Evolutionary conservation across 2,888 invertebrate genomes (phyloP), one percentile per base, ranked within the genome.

Genomic region (Drosophila rellima): DNA sequence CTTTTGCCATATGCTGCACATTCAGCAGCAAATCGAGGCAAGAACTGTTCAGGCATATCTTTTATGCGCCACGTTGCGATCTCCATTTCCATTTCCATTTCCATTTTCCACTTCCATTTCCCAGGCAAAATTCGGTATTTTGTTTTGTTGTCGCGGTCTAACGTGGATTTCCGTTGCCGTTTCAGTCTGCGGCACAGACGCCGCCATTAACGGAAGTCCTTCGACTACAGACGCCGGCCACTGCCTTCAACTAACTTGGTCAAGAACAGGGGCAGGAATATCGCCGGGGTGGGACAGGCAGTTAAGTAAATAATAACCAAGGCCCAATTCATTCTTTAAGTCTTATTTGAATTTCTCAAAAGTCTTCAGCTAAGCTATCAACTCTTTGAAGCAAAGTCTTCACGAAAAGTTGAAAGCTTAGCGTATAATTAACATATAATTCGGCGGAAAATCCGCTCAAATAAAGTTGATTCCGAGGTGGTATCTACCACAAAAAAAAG

Each of bases 1-100:
- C 84, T 87, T 84, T 82, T 73, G 80, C 84, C 87, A 87, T 82
- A 84, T 84, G 87, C 80, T 87, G 82, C 82, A 70, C 55, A 66
- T 74, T 82, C 87, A 80, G 84, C 45, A 63, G 35, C 60, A 70
- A 70, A 64, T 54, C 64, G 45, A 59, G 48, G 40, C 59, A 68
- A 66, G 66, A 85, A 70, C 73, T 71, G 55, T 67, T 83, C 81
- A 76, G 83, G 83, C 83, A 83, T 83, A 81, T 79, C 86, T 65
- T 63, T 76, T 69, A 48, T 63, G 31, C 62, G 54, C 70, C 66
- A 59, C 64, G 60, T 62, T 70, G 59, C 75, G 55, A 73, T 54
- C 59, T 57, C 65, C 70, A 60, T 39, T 39, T 64, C 20, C 59
- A 7, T 7, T 44, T 45, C 31, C 50, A 48, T 52, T 39, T 47